Evolutionary conservation across 2,888 invertebrate genomes (phyloP).

Genomic region (Dolomedes plantarius): DNA sequence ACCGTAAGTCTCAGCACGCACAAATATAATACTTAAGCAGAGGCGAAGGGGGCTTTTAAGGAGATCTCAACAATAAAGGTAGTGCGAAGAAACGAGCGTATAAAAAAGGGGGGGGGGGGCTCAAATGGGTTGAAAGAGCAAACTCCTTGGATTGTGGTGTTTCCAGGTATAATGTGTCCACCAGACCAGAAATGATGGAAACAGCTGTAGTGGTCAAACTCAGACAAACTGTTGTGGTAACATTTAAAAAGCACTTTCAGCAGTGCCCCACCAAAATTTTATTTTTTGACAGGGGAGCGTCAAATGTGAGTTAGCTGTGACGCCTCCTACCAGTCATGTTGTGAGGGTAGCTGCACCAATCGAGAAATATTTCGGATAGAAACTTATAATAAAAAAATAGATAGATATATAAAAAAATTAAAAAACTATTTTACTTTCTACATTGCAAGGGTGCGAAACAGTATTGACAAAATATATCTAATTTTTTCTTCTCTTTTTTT

Average conservation of each 20-base stretch:
- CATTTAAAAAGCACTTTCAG: not conserved
- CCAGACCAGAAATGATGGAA: conserved; percentile 17
- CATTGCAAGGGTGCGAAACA: too few relatives aligned
- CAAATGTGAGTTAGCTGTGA: not conserved
- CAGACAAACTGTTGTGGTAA: not conserved
- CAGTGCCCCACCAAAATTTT: not conserved
- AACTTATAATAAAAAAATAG: too few relatives aligned
- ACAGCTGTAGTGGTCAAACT: conserved; percentile 10
- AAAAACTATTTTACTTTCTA: too few relatives aligned
- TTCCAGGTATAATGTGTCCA: conserved; percentile 7
- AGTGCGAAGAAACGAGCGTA: not conserved
- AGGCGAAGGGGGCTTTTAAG: not conserved
- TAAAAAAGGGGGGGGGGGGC: conserved; percentile 1
- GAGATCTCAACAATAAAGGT: not conserved
- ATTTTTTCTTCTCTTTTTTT: too few relatives aligned
- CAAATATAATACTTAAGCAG: conserved; percentile 8
- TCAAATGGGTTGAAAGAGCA: not conserved
- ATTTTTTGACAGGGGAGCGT: too few relatives aligned
- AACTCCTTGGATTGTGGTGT: not conserved
- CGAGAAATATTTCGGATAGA: too few relatives aligned
- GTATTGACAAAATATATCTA: too few relatives aligned
- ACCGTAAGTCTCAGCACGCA: not conserved
- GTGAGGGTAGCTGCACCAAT: too few relatives aligned
- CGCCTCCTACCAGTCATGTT: not conserved
- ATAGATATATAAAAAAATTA: too few relatives aligned